A percentile compares a stretch with the other conserved stretches of the same genome.
These are phyloP conservation scores for Philereme vetulata DNA, from an alignment of 2,888 invertebrate species.

Conservation along the genomic window DNA sequence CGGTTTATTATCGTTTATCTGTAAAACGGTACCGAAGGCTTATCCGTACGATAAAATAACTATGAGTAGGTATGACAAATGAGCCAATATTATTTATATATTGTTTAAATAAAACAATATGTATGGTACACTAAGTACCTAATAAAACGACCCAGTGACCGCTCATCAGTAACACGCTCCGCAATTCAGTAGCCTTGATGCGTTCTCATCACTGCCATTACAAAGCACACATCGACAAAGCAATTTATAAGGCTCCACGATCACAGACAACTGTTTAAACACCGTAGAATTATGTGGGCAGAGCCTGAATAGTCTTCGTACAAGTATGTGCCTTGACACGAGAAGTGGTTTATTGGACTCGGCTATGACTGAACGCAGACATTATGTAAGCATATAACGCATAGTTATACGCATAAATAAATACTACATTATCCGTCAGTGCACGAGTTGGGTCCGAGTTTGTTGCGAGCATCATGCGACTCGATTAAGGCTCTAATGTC, in stretches of 20 bases:
- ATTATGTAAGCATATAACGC: conserved; percentile 78
- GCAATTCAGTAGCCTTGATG: conserved; percentile 59
- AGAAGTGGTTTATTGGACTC: conserved; percentile 72
- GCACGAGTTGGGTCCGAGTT: conserved; percentile 58
- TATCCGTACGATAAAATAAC: conserved; percentile 22
- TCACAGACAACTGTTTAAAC: conserved; percentile 53
- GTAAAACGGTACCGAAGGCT: conserved; percentile 3
- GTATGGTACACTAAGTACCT: background rate
- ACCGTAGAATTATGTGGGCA: conserved; percentile 66
- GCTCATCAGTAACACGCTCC: conserved; percentile 45
- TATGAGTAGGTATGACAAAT: conserved; percentile 12
- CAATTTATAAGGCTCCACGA: conserved; percentile 52
- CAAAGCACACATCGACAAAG: conserved; percentile 56
- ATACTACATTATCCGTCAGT: conserved; percentile 71
- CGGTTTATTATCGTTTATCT: conserved; percentile 24
- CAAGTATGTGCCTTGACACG: conserved; percentile 69
- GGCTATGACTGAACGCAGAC: conserved; percentile 54
- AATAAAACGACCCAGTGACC: conserved; percentile 41
- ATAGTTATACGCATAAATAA: conserved; percentile 55
- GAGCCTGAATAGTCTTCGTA: conserved; percentile 56
- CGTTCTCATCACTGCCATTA: conserved; percentile 54
- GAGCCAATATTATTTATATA: conserved; percentile 23
- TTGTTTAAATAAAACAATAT: background rate
- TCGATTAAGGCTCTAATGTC: conserved; percentile 45
- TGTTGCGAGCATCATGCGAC: conserved; percentile 43